Evolutionary conservation across 1,140 invertebrate genomes (phyloP).

Genomic region (Drosophila ananassae): DNA sequence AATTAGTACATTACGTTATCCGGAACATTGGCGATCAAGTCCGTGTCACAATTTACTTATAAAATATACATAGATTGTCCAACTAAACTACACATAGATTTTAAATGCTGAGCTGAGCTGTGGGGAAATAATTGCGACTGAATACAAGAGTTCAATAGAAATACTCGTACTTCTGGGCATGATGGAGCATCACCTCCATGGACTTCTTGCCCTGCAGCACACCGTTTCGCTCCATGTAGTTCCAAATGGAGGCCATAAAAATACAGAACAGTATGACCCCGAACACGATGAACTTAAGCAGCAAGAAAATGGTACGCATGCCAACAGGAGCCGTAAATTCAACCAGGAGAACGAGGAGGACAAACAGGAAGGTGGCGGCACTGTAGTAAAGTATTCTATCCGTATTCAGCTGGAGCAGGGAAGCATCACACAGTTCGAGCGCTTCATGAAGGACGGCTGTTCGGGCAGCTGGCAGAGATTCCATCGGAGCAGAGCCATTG

Average conservation of each 20-base stretch:
- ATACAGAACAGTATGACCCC: slow-evolving; percentile 88
- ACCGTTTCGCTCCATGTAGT: slow-evolving; percentile 90
- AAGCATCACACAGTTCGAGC: slow-evolving; percentile 87
- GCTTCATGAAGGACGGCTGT: slow-evolving; percentile 86
- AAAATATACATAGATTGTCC: slow-evolving; percentile 11
- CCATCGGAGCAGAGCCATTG: slow-evolving; percentile 9
- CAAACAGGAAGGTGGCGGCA: slow-evolving; percentile 84
- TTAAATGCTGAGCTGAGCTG: slow-evolving; percentile 73
- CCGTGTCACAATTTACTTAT: slow-evolving; percentile 11
- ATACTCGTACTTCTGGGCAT: slow-evolving; percentile 73
- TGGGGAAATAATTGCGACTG: background rate
- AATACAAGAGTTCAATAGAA: slow-evolving; percentile 50
- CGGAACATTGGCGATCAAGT: slow-evolving; percentile 10
- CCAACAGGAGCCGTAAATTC: slow-evolving; percentile 83
- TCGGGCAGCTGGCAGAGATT: slow-evolving; percentile 46
- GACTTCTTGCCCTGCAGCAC: slow-evolving; percentile 88
- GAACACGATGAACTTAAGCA: slow-evolving; percentile 87
- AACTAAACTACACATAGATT: slow-evolving; percentile 10
- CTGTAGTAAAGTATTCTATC: slow-evolving; percentile 87
- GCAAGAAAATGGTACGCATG: slow-evolving; percentile 84
- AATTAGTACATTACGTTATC: slow-evolving; percentile 2
- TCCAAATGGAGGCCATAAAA: slow-evolving; percentile 92
- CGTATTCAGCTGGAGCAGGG: slow-evolving; percentile 85
- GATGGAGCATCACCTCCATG: slow-evolving; percentile 86
- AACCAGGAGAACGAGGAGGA: slow-evolving; percentile 81